Percentiles rank a stretch among this genome's conserved stretches.
These are phyloP conservation scores for Sarcophaga caerulescens DNA, from an alignment of 2,888 invertebrate genomes.

Conservation along the genomic window DNA sequence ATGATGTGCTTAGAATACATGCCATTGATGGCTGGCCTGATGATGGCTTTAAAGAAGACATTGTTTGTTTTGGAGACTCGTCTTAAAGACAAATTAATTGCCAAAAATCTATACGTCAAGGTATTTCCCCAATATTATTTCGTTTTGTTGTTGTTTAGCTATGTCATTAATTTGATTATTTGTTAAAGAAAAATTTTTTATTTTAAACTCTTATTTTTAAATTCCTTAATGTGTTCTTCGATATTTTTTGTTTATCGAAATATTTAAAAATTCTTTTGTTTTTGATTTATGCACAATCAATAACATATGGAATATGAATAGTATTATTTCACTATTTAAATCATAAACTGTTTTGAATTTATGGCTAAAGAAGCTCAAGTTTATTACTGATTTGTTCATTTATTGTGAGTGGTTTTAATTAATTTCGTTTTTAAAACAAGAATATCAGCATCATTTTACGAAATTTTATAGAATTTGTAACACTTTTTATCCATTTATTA, in stretches of 20 bases:
- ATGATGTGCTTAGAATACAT: not conserved
- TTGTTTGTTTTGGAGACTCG: not conserved
- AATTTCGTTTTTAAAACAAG: not conserved
- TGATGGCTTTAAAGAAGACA: not conserved
- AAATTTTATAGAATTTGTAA: not conserved
- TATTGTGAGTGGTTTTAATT: not conserved
- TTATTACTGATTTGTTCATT: not conserved
- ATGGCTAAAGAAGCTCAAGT: slow-evolving; percentile 6
- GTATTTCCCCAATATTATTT: slow-evolving; percentile 39
- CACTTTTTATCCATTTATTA: not conserved
- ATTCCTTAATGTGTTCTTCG: not conserved
- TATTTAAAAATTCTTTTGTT: slow-evolving; percentile 11
- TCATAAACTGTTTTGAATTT: slow-evolving; percentile 37
- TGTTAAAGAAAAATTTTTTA: not conserved
- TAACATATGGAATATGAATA: slow-evolving; percentile 17
- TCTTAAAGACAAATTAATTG: slow-evolving; percentile 22
- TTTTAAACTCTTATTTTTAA: not conserved
- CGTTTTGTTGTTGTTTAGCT: not conserved
- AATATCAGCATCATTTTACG: not conserved
- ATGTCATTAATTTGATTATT: not conserved
- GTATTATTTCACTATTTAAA: slow-evolving; percentile 12
- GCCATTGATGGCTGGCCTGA: not conserved
- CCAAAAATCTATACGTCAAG: slow-evolving; percentile 42
- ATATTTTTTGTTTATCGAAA: not conserved
- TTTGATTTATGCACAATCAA: slow-evolving; percentile 26